A percentile compares a stretch with the other conserved stretches of the same genome.
phyloP scores from a whole-genome alignment of 2,797 vertebrate species.

The Avahi laniger region DNA sequence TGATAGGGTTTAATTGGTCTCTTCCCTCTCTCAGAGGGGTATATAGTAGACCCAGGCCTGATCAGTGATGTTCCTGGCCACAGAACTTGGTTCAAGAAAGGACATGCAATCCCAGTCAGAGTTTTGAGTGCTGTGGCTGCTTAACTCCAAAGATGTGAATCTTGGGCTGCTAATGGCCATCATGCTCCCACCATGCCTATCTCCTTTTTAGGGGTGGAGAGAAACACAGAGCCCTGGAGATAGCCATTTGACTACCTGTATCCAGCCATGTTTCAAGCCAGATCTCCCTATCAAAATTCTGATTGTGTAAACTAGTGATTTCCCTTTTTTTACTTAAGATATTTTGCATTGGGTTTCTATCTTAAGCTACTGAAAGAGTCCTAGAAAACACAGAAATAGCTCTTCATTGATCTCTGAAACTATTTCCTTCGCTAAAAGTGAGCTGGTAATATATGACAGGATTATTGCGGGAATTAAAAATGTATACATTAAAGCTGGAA shows the following conservation, averaged over 20 bases:
- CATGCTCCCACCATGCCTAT: background rate
- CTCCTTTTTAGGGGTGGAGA: background rate
- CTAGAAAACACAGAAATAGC: background rate
- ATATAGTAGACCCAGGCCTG: background rate
- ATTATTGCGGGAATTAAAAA: background rate
- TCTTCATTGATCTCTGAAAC: background rate
- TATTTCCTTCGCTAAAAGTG: background rate
- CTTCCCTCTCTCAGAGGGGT: background rate
- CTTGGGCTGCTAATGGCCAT: background rate
- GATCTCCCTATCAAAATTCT: background rate
- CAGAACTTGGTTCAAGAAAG: background rate
- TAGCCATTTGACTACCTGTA: background rate
- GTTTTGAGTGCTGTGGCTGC: background rate
- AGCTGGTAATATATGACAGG: background rate
- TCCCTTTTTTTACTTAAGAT: background rate
- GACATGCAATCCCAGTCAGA: background rate
- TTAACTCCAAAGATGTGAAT: background rate
- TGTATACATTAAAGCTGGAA: background rate
- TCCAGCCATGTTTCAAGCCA: background rate
- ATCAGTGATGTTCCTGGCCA: background rate
- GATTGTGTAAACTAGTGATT: background rate
- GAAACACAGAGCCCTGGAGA: background rate
- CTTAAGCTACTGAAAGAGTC: background rate
- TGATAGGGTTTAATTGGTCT: background rate
- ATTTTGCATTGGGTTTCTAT: background rate